phyloP scores from a whole-genome alignment of 2,113 vertebrate genomes.

The Ameiurus melas region DNA sequence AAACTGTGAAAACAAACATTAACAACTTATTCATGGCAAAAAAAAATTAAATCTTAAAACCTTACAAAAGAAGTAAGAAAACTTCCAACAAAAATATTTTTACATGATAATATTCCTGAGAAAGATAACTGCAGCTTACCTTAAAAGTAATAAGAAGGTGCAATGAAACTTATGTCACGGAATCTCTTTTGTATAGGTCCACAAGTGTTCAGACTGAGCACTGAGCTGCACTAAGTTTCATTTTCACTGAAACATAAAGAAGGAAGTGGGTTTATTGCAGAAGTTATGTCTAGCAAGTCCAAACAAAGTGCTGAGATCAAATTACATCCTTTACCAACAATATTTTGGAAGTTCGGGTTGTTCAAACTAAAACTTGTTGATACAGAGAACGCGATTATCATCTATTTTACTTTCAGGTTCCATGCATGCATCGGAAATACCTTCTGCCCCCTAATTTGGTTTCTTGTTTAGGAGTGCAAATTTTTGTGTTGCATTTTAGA shows the following conservation, averaged over 20 bases:
- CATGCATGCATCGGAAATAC: neutral
- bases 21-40: neutral
- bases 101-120: neutral
- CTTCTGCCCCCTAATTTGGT: neutral
- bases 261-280: neutral
- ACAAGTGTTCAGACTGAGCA: neutral
- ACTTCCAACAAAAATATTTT: neutral
- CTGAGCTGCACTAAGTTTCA: neutral
- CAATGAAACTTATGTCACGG: neutral
- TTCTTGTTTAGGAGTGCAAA: neutral
- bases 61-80: neutral
- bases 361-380: neutral
- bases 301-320: neutral
- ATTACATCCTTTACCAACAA: neutral
- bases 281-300: neutral
- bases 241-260: neutral
- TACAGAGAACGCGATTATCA: neutral
- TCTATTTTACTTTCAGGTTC: neutral
- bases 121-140: neutral
- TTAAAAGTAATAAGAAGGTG: neutral
- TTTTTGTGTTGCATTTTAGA: neutral
- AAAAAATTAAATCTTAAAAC: neutral
- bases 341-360: neutral
- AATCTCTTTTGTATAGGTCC: neutral
- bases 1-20: neutral